These are phyloP conservation scores for Ictidomys tridecemlineatus DNA, from an alignment of 2,113 vertebrate species.

Conservation along the genomic window DNA sequence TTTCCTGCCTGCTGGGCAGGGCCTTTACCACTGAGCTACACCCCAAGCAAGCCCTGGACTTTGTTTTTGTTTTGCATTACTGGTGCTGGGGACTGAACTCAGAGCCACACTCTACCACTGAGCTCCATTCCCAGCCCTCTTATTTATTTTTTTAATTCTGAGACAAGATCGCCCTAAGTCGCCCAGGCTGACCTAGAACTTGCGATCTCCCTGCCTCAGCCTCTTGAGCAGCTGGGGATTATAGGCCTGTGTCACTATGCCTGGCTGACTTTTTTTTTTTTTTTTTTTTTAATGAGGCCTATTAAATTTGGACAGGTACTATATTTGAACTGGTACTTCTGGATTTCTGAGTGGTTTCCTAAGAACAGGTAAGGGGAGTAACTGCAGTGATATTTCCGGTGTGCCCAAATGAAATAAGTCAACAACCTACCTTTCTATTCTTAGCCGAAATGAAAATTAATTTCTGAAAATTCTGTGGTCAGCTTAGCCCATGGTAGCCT, in stretches of 20 bases:
- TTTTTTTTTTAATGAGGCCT: background rate
- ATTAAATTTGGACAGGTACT: background rate
- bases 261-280: background rate
- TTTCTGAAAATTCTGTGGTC: constrained; percentile 45
- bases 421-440: constrained; percentile 61
- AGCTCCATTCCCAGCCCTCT: background rate
- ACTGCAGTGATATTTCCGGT: constrained; percentile 18
- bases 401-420: constrained; percentile 23
- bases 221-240: background rate
- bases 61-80: background rate
- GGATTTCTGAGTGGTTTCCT: constrained; percentile 62
- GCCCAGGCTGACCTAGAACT: background rate
- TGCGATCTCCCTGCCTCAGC: background rate
- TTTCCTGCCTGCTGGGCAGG: too few species aligned
- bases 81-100: background rate
- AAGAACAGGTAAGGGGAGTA: constrained; percentile 49
- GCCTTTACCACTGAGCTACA: background rate
- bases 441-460: constrained; percentile 65
- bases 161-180: background rate
- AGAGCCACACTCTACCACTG: background rate
- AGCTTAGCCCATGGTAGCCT: constrained; percentile 19
- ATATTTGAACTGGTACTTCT: constrained; percentile 61
- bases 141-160: background rate
- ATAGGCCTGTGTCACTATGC: background rate
- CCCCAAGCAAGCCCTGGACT: background rate